Evolutionary conservation across 92 coral and sea anemone genomes (phyloP), one percentile per base, ranked within the genome.

Genomic region (Siderastrea siderea): DNA sequence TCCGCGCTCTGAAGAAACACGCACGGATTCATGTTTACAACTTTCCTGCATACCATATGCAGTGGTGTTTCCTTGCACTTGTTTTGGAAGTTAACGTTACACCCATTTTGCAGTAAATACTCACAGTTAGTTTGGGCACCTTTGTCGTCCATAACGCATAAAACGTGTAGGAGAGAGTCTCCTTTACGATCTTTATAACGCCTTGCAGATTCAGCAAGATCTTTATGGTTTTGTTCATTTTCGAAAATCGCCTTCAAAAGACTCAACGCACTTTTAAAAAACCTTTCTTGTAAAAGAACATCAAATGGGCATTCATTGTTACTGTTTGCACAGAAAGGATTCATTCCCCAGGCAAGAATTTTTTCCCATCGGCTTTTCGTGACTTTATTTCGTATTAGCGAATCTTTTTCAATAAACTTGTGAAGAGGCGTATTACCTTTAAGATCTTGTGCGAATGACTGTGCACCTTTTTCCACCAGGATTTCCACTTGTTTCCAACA

Each of bases 311-410:
- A 19, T 44, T 44, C 43, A 0, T 82, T 71, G 3, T 84, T 52
- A 71, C 8, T 15, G 60, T 85, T 79, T 63, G 38, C 55, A 43
- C 47, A 16, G 52, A 80, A 63, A 69, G 93, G 93, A 73, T 90
- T 74, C 74, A 79, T 78, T 48, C 86, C 86, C 38, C 38, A 75
- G 8, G 67, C 67, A 44, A 87, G 74, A 16, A 51, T 43, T 71
- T 52, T 55, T 15, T 47, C 51, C 75, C 75, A 81, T 2, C 45
- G 54, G 6, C 2, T 10, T 60, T 47, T 9, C 57, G 47, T 43
- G 3, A 78, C 59, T 2, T 47, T 3, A 62, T 78, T 7, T 62
- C 43, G 7, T 2, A 46, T 61, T n/a, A 61, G n/a, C 5, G 16
- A 7, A 45, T 10, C 47, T 10, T 47, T 19, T 12, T 3, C 57